Evolutionary conservation across 1,140 invertebrate genomes (phyloP), one percentile per base, ranked within the genome.

Genomic region (Papilio xuthus): DNA sequence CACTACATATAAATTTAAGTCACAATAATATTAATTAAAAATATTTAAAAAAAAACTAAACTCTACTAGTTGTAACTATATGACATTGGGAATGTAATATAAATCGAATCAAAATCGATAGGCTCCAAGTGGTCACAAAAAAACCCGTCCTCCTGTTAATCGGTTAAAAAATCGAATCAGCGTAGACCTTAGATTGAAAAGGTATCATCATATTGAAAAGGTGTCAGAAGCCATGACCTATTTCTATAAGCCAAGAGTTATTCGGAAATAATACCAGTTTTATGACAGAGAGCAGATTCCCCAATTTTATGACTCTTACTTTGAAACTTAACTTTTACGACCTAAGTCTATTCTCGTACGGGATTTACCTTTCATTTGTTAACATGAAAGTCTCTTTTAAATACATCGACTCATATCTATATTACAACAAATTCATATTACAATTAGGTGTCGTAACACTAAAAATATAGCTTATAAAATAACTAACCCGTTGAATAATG

Each of bases 221-320:
- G 47, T 71, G 63, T 74, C 77, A 75, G 10, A 63, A 60, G 50
- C 79, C 73, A 23, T 73, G 80, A 81, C 81, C 81, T 83, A 85
- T 82, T 85, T 82, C 79, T 79, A 78, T 80, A 79, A 76, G 53
- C 60, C 47, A 41, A 77, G 74, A 80, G 79, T 80, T 82, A 80
- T 85, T 86, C 79, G 77, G 77, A 70, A 77, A 81, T 82, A 85
- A 84, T 87, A 80, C 74, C 73, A 78, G 26, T 88, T 88, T 88
- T 85, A 86, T 84, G 83, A 79, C 69, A 56, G 77, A 71, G 75
- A 85, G 80, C 80, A 82, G 82, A 83, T 86, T 84, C 73, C 78
- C 56, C 50, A 80, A 85, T 82, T 85, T 87, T 87, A 87, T 75
- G 82, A 78, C 32, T 80, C 79, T 73, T 75, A 84, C 80, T 86